Evolutionary conservation across 2,888 invertebrate genomes (phyloP), one percentile per base, ranked within the genome.

Genomic region (Microdon myrmicae): DNA sequence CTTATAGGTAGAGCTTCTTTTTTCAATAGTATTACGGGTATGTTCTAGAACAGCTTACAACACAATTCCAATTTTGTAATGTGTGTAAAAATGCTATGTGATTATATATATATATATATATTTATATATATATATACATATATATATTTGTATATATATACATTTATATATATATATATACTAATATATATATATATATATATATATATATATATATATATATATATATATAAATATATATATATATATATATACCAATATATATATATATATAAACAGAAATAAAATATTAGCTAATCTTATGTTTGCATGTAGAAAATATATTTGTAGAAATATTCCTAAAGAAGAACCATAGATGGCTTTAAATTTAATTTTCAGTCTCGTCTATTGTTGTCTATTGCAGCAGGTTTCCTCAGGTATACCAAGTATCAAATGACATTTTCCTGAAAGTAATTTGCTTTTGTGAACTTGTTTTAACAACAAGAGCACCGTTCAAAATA

Each of bases 341-440:
- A n/a, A n/a, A n/a, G n/a, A n/a, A n/a, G n/a, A n/a, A n/a, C n/a
- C n/a, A n/a, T n/a, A n/a, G 41, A 13, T 20, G 22, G 19, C 22
- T 20, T 19, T 38, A 9, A 10, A 19, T 23, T 23, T 37, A 34
- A 37, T 7, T 20, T 49, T 28, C 37, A 53, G 34, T 67, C 56
- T 35, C 49, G 41, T n/a, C 67, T 60, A 48, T 60, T 29, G 34
- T 43, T 13, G 37, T n/a, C n/a, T n/a, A n/a, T n/a, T 6, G 37
- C 26, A 47, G 56, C 48, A 49, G 49, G 49, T 49, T 71, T 72
- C 71, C 70, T 69, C 71, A 67, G 70, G 68, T 68, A 70, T 71
- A 71, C 72, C 74, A 74, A 74, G 72, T 74, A 74, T 73, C 72
- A 73, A 73, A 73, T 71, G 71, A 72, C 72, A 68, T 58, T 39